Base-by-base conservation (phyloP, 2,113 vertebrate species). In the Lophura nycthemera region DNA sequence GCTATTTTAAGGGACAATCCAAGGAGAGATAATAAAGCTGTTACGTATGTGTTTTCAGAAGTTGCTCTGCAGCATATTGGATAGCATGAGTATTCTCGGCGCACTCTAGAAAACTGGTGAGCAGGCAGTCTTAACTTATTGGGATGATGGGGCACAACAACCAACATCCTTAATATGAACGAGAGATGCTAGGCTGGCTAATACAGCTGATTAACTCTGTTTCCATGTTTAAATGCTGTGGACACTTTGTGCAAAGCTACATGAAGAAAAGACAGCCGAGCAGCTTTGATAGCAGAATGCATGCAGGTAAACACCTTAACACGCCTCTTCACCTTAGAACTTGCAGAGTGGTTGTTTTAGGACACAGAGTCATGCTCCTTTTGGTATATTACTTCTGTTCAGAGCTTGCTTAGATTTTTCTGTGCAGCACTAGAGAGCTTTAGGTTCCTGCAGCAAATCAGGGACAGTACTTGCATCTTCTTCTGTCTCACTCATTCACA, bases 121-220 rank as follows among this genome's bases (percentile, higher is more conserved):
- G 52, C 4, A n/a, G n/a, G 22, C 25, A 64, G 30, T 19, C 30
- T 5, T 65, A 40, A 60, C 19, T 45, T 92, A 72, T 7, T 6
- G 36, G 72, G 13, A 24, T 1, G 3, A 64, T 5, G 16, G 21
- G 13, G 4, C 9, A 10, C 27, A 63, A n/a, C 0, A 1, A 18
- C 21, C 48, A 57, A 61, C 24, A 83, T 5, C 16, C 69, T 72
- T 20, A 48, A 9, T 61, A 66, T 4, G 11, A 70, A 76, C 63
- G 15, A 92, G 54, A 76, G 40, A 36, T 73, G 40, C 30, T 52
- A 73, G 11, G 9, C n/a, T 72, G 64, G n/a, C 14, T 91, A 48
- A 60, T n/a, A 34, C 1, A 2, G 18, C 54, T 75, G 29, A 72
- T 74, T 30, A 84, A 52, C 24, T 76, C 59, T 70, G 6, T 57